Percentiles rank a stretch among this genome's conserved stretches.
Conservation (phyloP, 2,888 invertebrate species). For the Sphinx pinastri region DNA sequence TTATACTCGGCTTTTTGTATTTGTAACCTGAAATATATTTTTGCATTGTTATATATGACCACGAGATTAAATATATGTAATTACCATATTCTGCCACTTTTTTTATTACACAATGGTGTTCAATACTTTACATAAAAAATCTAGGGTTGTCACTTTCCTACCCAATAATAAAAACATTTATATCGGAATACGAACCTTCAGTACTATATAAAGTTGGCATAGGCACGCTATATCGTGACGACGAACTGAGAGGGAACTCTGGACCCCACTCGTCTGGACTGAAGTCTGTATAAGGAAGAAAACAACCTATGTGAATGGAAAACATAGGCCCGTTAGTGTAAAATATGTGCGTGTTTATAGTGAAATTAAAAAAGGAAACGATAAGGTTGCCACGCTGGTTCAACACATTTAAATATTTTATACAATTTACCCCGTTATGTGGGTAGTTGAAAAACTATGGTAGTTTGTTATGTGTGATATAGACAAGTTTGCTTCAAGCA, state of each 20-base stretch:
- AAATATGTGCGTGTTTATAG: conserved; percentile 41
- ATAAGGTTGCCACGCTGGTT: conserved; percentile 10
- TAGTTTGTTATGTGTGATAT: not conserved
- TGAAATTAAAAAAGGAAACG: not conserved
- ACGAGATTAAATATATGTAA: conserved; percentile 17
- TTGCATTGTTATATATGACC: not conserved
- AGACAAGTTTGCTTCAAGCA: not conserved
- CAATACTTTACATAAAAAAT: no score
- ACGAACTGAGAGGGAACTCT: conserved; percentile 83
- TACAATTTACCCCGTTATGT: not conserved
- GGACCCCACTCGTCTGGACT: conserved; percentile 87
- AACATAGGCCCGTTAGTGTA: conserved; percentile 75
- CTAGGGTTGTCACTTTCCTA: no score
- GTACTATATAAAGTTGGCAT: conserved; percentile 93
- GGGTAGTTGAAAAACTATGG: not conserved
- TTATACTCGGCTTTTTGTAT: conserved; percentile 88
- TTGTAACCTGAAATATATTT: conserved; percentile 74
- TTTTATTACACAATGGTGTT: no score
- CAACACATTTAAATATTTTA: not conserved
- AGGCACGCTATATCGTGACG: conserved; percentile 85
- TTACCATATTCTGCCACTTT: conserved; percentile 24
- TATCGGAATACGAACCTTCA: conserved; percentile 78
- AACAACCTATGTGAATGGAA: conserved; percentile 82
- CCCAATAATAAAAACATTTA: no score
- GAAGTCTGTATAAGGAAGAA: conserved; percentile 84